Evolutionary conservation across 2,888 invertebrate genomes (phyloP).

Genomic region (Athalia rosae): DNA sequence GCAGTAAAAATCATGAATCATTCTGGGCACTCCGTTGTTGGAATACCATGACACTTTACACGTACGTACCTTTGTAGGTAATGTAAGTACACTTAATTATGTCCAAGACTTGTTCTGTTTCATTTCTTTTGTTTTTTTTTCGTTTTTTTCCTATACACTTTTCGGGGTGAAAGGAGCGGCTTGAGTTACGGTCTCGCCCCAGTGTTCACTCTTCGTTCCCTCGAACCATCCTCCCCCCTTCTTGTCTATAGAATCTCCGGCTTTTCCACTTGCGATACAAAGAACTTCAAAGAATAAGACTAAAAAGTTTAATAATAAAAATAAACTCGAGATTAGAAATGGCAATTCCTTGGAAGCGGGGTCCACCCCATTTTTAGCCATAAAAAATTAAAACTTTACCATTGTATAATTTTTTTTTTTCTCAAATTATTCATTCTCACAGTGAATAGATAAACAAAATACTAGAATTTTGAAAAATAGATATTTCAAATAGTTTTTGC

Average conservation of each 20-base stretch:
- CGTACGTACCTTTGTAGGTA: too few species aligned
- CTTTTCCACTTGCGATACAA: background rate
- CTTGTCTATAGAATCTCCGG: background rate
- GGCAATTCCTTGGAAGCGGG: too few species aligned
- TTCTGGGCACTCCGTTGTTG: background rate
- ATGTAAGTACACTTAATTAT: background rate
- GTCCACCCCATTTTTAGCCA: too few species aligned
- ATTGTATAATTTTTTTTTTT: too few species aligned
- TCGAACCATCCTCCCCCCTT: background rate
- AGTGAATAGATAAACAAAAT: too few species aligned
- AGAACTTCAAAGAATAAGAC: background rate
- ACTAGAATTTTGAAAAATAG: too few species aligned
- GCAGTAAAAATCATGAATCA: background rate
- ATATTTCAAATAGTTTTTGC: too few species aligned
- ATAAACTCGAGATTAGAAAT: too few species aligned
- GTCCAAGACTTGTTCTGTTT: background rate
- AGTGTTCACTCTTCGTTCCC: conserved; percentile 6
- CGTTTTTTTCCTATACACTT: background rate
- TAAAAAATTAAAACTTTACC: too few species aligned
- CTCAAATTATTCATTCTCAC: too few species aligned
- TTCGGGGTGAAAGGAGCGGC: background rate
- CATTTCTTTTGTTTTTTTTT: background rate
- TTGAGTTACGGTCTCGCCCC: background rate
- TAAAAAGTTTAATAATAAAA: too few species aligned
- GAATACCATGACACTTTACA: too few species aligned